These are phyloP conservation scores for Samia ricini DNA, from an alignment of 1,140 invertebrate species.

Conservation along the genomic window DNA sequence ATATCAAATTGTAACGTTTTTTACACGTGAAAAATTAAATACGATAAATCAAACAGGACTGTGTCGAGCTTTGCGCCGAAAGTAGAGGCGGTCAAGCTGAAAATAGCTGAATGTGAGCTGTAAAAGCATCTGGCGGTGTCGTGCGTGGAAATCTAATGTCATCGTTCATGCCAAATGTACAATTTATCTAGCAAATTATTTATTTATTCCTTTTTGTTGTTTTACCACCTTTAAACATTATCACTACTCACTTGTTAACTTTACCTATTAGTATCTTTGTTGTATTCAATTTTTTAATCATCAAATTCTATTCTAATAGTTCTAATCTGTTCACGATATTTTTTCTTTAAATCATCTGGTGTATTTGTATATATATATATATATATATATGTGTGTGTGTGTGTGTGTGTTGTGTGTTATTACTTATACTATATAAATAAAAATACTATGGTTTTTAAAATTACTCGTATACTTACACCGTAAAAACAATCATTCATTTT, in stretches of 20 bases:
- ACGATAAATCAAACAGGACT: background rate
- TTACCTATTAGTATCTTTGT: background rate
- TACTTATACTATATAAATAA: too few species aligned
- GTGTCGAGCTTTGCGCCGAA: background rate
- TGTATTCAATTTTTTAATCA: background rate
- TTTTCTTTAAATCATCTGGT: too few species aligned
- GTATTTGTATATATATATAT: too few species aligned
- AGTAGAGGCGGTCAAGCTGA: background rate
- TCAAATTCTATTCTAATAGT: background rate
- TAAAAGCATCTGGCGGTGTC: conserved; percentile 4
- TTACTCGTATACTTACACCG: too few species aligned
- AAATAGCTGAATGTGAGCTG: conserved; percentile 17
- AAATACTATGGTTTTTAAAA: too few species aligned
- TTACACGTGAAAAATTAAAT: too few species aligned
- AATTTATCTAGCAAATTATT: conserved; percentile 5
- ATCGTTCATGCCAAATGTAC: conserved; percentile 3
- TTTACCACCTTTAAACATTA: background rate
- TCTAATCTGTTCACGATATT: too few species aligned
- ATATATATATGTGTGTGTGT: too few species aligned
- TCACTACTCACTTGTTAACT: background rate
- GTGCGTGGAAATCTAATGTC: conserved; percentile 8
- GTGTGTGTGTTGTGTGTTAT: too few species aligned
- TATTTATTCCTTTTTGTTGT: background rate
- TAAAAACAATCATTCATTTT: too few species aligned
- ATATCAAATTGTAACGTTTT: too few species aligned